Evolutionary conservation across 2,888 invertebrate species (phyloP).

Genomic region (Drosophila yooni): DNA sequence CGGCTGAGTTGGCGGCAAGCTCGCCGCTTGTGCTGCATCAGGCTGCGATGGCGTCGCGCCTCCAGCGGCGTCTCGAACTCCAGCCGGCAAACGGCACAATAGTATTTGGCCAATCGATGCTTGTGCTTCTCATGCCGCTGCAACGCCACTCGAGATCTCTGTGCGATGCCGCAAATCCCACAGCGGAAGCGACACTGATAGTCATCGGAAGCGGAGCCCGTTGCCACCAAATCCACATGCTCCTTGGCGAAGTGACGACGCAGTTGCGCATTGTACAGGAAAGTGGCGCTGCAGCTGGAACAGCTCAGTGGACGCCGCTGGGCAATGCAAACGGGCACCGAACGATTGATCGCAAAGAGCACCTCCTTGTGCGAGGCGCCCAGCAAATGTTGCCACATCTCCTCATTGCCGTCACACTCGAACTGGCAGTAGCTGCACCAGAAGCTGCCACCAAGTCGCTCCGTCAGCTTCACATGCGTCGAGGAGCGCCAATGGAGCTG

Average conservation of each 20-base stretch:
- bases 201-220: constrained; percentile 87
- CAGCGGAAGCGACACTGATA: constrained; percentile 89
- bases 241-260: constrained; percentile 86
- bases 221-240: constrained; percentile 86
- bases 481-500: constrained; percentile 90
- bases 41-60: constrained; percentile 89
- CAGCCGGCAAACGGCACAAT: constrained; percentile 89
- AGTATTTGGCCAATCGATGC: constrained; percentile 88
- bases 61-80: constrained; percentile 88
- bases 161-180: constrained; percentile 86
- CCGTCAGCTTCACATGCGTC: constrained; percentile 86
- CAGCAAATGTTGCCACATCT: constrained; percentile 89
- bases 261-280: constrained; percentile 91
- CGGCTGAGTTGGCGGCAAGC: constrained; percentile 64
- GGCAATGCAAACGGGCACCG: constrained; percentile 91
- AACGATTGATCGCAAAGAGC: constrained; percentile 90
- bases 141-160: constrained; percentile 88
- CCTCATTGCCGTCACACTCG: constrained; percentile 87
- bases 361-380: constrained; percentile 90
- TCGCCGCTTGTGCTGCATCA: constrained; percentile 88
- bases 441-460: constrained; percentile 87
- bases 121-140: constrained; percentile 89
- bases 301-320: constrained; percentile 89
- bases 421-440: constrained; percentile 92
- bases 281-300: constrained; percentile 88